Evolutionary conservation across 2,888 invertebrate genomes (phyloP).

Genomic region (Nomada flava): DNA sequence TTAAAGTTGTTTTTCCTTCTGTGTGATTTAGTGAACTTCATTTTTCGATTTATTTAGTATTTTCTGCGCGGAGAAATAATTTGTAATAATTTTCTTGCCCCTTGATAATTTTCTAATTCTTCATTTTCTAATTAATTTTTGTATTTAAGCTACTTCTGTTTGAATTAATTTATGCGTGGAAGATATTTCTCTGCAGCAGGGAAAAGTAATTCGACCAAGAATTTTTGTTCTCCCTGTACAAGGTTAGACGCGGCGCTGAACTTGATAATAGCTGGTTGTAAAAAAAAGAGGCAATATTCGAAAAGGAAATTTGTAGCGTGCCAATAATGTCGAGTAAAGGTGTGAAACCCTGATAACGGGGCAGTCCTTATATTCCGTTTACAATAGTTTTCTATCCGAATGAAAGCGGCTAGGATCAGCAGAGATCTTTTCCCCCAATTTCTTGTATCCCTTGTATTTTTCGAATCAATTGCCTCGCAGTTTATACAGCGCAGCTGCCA

Average conservation of each 20-base stretch:
- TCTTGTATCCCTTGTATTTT: conserved; percentile 9
- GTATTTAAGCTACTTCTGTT: background rate
- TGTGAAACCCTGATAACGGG: conserved; percentile 55
- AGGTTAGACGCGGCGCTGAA: background rate
- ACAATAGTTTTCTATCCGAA: conserved; percentile 25
- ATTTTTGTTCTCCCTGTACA: background rate
- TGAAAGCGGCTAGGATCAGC: conserved; percentile 27
- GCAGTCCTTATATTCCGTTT: conserved; percentile 27
- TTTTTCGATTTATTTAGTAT: too few species aligned
- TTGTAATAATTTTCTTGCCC: background rate
- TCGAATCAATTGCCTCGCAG: conserved; percentile 14
- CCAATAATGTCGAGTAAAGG: conserved; percentile 36
- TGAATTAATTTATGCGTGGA: background rate
- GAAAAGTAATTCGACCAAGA: background rate
- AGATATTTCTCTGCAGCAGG: background rate
- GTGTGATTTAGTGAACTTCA: too few species aligned
- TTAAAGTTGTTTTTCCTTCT: too few species aligned
- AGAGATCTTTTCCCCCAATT: conserved; percentile 2
- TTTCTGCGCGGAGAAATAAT: background rate
- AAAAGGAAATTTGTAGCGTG: background rate
- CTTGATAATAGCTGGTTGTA: background rate
- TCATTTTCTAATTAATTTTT: background rate
- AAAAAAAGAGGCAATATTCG: background rate
- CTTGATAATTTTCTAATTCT: background rate
- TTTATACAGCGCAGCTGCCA: background rate